Conservation (phyloP, 2,113 vertebrate genomes). For the Petrocephalus microphthalmus region DNA sequence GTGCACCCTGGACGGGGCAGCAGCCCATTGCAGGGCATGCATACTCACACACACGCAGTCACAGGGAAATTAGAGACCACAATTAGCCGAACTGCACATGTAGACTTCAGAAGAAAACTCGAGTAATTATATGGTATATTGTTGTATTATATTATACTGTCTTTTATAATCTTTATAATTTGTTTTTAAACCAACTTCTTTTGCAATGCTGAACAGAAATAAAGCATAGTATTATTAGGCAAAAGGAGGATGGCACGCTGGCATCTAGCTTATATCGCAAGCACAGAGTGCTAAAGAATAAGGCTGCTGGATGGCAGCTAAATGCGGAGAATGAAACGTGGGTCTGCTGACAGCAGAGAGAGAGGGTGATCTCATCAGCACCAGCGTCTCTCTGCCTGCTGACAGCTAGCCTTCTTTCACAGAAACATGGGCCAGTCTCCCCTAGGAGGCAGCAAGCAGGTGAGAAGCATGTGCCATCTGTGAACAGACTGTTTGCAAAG, state of each 20-base stretch:
- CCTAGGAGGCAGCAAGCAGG: not conserved
- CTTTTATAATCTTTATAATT: not conserved
- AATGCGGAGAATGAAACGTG: not conserved
- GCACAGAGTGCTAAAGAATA: not conserved
- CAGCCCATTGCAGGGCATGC: not conserved
- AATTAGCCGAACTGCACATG: not conserved
- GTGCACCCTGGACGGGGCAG: not conserved
- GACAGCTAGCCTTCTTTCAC: not conserved
- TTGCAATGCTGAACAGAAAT: not conserved
- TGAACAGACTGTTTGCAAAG: not conserved
- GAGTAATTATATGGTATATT: not conserved
- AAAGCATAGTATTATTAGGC: not conserved
- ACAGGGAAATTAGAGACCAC: not conserved
- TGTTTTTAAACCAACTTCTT: not conserved
- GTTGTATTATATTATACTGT: too few relatives aligned
- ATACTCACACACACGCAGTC: not conserved
- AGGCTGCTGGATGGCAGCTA: not conserved
- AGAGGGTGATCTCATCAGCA: not conserved
- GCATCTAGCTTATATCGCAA: not conserved
- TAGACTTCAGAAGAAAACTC: not conserved
- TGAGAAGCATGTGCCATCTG: not conserved
- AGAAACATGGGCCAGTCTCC: not conserved
- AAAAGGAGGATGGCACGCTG: not conserved
- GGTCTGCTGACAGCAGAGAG: not conserved
- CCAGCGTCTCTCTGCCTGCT: not conserved